A percentile compares a stretch with the other conserved stretches of the same genome.
These are phyloP conservation scores for Acipenser oxyrinchus DNA, from an alignment of 2,797 vertebrate species.

Conservation along the genomic window DNA sequence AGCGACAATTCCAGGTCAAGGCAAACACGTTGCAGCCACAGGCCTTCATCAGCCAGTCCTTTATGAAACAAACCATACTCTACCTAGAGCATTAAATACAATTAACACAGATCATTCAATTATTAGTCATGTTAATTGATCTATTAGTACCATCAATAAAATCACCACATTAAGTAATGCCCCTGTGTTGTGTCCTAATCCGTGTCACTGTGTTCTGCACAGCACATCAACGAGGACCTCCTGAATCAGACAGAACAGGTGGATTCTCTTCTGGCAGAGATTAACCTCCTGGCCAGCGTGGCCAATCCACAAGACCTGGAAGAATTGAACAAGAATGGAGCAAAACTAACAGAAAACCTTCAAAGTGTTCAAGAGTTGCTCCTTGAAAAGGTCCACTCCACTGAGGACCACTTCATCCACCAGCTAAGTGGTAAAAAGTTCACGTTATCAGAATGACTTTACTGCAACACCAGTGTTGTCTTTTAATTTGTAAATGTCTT, in stretches of 20 bases:
- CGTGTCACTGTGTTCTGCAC: slow-evolving; percentile 10
- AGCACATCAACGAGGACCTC: slow-evolving; percentile 75
- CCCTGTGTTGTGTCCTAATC: neutral
- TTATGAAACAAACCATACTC: no score
- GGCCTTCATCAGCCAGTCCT: no score
- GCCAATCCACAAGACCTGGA: slow-evolving; percentile 65
- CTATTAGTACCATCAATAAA: no score
- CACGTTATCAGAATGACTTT: neutral
- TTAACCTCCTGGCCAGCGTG: slow-evolving; percentile 57
- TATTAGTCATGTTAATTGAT: no score
- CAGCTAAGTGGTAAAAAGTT: slow-evolving; percentile 62
- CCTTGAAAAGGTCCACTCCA: slow-evolving; percentile 69
- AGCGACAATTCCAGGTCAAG: no score
- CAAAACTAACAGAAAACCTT: slow-evolving; percentile 48
- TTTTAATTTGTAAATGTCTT: neutral
- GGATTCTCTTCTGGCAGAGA: slow-evolving; percentile 66
- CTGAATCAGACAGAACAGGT: slow-evolving; percentile 71
- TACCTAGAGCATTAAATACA: no score
- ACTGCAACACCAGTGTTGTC: neutral
- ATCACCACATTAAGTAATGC: no score
- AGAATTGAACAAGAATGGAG: slow-evolving; percentile 61
- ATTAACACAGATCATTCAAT: no score
- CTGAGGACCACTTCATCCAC: slow-evolving; percentile 67
- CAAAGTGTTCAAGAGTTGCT: slow-evolving; percentile 67
- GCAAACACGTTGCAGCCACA: no score